phyloP scores from a whole-genome alignment of 2,888 invertebrate species.

The Diplazon laetatorius region DNA sequence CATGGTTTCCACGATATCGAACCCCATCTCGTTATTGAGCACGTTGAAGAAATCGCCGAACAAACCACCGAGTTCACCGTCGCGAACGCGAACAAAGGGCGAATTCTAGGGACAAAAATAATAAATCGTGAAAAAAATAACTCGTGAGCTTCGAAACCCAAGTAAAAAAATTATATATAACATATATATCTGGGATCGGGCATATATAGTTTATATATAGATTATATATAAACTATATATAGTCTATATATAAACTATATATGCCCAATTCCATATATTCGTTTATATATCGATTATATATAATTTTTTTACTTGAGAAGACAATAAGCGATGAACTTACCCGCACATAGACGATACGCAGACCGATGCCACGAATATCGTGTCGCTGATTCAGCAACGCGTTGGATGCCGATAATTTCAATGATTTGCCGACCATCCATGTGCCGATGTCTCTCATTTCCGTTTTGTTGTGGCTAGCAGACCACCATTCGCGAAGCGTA shows the following conservation, averaged over 20 bases:
- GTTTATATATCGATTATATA: too few species aligned
- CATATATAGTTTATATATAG: too few species aligned
- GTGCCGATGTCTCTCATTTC: constrained; percentile 63
- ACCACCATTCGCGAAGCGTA: constrained; percentile 72
- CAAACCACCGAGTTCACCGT: constrained; percentile 65
- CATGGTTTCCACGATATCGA: constrained; percentile 58
- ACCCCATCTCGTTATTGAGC: constrained; percentile 70
- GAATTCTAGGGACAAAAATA: constrained; percentile 50
- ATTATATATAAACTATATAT: too few species aligned
- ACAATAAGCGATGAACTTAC: constrained; percentile 59
- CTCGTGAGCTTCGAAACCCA: too few species aligned
- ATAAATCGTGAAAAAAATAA: too few species aligned
- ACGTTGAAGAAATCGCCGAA: constrained; percentile 70
- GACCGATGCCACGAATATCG: constrained; percentile 65
- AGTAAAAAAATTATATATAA: too few species aligned
- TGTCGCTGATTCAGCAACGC: constrained; percentile 67
- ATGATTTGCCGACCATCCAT: constrained; percentile 61
- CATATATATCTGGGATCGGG: too few species aligned
- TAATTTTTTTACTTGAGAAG: too few species aligned
- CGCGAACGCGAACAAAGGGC: constrained; percentile 19
- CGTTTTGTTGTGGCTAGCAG: constrained; percentile 64
- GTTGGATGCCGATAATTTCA: constrained; percentile 9
- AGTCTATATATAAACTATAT: too few species aligned
- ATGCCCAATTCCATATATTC: too few species aligned
- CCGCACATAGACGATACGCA: constrained; percentile 66